These are phyloP conservation scores for Sinotaia quadrata DNA, from an alignment of 2,888 invertebrate species.

Conservation along the genomic window DNA sequence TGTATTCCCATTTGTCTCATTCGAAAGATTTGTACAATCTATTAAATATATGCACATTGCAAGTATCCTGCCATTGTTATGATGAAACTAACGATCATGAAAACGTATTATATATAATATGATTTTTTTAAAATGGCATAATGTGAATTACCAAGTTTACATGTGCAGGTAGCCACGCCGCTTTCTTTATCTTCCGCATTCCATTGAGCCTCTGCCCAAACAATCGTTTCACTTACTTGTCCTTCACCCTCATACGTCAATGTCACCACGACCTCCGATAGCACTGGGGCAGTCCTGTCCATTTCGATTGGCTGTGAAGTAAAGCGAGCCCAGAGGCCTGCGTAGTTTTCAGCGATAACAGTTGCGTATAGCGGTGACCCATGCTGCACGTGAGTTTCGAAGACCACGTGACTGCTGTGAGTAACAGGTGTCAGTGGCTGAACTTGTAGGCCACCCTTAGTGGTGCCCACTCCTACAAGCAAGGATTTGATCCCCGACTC, in stretches of 20 bases:
- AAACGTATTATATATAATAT: no score
- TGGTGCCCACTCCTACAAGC: constrained; percentile 41
- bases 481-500: constrained; percentile 34
- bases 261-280: constrained; percentile 14
- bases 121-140: no score
- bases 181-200: constrained; percentile 12
- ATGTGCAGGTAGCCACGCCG: constrained; percentile 3
- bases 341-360: constrained; percentile 43
- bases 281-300: constrained; percentile 44
- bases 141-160: constrained; percentile 6
- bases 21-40: no score
- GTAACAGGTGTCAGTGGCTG: constrained; percentile 27
- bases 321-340: constrained; percentile 41
- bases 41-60: no score
- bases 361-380: constrained; percentile 40
- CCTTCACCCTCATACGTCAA: constrained; percentile 23
- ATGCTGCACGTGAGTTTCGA: constrained; percentile 35
- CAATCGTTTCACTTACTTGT: background rate
- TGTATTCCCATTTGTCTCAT: no score
- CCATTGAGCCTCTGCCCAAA: constrained; percentile 16
- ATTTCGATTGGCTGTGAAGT: constrained; percentile 32
- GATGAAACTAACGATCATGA: no score
- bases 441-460: constrained; percentile 38
- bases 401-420: constrained; percentile 23
- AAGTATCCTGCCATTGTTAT: no score